A percentile compares a stretch with the other conserved stretches of the same genome.
Conservation (phyloP, 2,888 invertebrate genomes). For the Tanaodytes sp. region DNA sequence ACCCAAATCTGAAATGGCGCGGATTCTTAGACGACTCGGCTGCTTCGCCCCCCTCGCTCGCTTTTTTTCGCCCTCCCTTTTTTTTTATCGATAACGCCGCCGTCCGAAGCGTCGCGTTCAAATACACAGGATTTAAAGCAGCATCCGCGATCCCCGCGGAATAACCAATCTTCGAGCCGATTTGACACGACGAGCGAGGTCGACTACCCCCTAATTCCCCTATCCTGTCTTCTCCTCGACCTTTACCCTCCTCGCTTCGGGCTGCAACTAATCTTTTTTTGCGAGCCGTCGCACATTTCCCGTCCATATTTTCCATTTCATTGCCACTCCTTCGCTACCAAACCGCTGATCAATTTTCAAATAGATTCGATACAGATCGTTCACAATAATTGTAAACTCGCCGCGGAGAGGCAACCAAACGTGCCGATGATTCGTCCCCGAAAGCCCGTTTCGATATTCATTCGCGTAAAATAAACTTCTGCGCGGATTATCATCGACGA, state of each 20-base stretch:
- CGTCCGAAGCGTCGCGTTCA: no score
- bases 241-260: no score
- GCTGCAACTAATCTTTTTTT: conserved; percentile 39
- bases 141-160: neutral
- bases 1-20: conserved; percentile 49
- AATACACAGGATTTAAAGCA: conserved; percentile 18
- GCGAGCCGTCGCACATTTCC: conserved; percentile 27
- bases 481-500: no score
- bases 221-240: no score
- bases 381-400: conserved; percentile 30
- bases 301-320: conserved; percentile 42
- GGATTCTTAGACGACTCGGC: conserved; percentile 35
- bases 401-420: neutral
- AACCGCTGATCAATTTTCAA: conserved; percentile 33
- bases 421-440: conserved; percentile 6
- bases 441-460: no score
- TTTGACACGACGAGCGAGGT: conserved; percentile 38
- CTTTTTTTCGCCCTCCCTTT: no score
- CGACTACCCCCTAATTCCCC: conserved; percentile 9
- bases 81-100: conserved; percentile 38
- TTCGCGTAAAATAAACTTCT: no score
- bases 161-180: conserved; percentile 44
- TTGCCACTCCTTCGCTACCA: conserved; percentile 8
- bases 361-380: conserved; percentile 23
- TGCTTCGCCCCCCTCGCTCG: no score